Base-by-base conservation (phyloP, 2,113 vertebrate species). In the Poeciliopsis turrubarensis region DNA sequence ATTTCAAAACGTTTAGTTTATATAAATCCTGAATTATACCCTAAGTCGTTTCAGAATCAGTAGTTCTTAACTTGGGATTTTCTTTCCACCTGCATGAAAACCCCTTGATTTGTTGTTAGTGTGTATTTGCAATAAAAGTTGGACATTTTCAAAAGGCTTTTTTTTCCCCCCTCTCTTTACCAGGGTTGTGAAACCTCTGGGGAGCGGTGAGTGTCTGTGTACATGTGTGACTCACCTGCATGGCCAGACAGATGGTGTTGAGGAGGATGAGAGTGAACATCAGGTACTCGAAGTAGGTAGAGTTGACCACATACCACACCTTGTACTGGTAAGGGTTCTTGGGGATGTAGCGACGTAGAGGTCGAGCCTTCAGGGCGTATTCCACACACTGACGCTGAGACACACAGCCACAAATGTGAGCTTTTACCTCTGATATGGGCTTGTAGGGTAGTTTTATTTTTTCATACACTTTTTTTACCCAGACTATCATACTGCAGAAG, bases 291-390 rank as follows among this genome's bases (percentile, higher is more conserved):
- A 99, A 99, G 94, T 99, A 99, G 92, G 97, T 98, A 92, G 98
- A 99, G 95, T 99, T 99, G 87, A 99, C 98, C 94, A 99, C 98
- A 9, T 98, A 99, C 98, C 98, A 99, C 69, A 99, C 98, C 87
- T 98, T 99, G 93, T 99, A 99, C 92, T 99, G 98, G 93, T 99
- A 98, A 31, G 96, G 97, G 93, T 99, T 99, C 92, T 99, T 99
- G 65, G 98, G 98, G 87, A 99, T 99, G 92, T 99, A 99, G 13
- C 98, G 95, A 25, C 98, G 85, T 71, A 99, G 90, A 0, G 98
- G 98, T 5, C 98, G 96, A 44, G 98, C 98, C 90, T 99, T 99
- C 80, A 99, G 93, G 67, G 98, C 98, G 3, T 99, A 99, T 72
- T 99, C 98, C 89, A 99, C 98, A 84, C 98, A 99, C 86, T 99